These are phyloP conservation scores for Agriotes lineatus DNA, from an alignment of 2,888 invertebrate genomes.

Conservation along the genomic window DNA sequence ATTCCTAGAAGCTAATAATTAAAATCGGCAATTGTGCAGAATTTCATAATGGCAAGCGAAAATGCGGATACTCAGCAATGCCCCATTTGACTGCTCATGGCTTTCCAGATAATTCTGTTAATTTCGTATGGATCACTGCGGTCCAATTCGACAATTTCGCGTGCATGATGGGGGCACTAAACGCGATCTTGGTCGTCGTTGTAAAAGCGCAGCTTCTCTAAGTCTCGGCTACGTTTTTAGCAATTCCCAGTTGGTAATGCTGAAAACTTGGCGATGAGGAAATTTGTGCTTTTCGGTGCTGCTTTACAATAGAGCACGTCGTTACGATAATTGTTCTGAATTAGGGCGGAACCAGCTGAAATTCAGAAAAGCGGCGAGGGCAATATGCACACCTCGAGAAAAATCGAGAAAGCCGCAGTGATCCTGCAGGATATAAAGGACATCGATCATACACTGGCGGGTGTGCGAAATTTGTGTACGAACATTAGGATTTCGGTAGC, in stretches of 20 bases:
- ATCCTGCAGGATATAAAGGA: conserved; percentile 9
- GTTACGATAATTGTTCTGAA: conserved; percentile 1
- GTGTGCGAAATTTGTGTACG: conserved; percentile 7
- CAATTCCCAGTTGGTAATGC: not conserved
- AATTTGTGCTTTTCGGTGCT: not conserved
- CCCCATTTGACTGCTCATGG: not conserved
- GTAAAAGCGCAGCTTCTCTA: conserved; percentile 1
- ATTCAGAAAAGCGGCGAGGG: not conserved
- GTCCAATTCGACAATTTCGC: conserved; percentile 3
- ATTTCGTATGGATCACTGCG: conserved; percentile 5
- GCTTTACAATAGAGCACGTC: not conserved
- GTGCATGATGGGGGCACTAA: conserved; percentile 6
- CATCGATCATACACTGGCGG: conserved; percentile 9
- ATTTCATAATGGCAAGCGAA: too few species aligned
- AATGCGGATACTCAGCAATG: not conserved
- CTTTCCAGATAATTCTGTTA: conserved; percentile 7
- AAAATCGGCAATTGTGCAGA: too few species aligned
- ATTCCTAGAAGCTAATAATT: too few species aligned
- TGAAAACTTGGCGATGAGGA: not conserved
- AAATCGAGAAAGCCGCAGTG: not conserved
- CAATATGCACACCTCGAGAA: not conserved
- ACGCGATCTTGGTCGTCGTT: not conserved
- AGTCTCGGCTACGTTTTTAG: not conserved
- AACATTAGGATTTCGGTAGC: not conserved
- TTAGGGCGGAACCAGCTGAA: not conserved